Conservation (phyloP, 1,140 invertebrate genomes). For the Aphis craccivora region DNA sequence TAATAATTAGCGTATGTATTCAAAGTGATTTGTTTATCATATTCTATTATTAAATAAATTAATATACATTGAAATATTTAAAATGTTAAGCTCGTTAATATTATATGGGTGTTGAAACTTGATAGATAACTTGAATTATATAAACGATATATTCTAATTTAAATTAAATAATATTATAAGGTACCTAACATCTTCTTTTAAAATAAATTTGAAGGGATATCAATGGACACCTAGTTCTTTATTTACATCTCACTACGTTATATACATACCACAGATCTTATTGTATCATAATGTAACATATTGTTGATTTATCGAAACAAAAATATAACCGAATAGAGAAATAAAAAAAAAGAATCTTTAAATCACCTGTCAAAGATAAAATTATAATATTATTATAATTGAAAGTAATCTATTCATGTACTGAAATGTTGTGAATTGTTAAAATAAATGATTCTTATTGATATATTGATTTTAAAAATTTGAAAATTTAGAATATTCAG, state of each 20-base stretch:
- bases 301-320: neutral
- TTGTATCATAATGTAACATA: neutral
- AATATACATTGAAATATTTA: neutral
- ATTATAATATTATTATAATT: neutral
- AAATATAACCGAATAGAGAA: neutral
- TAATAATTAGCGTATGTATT: neutral
- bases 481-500: neutral
- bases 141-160: neutral
- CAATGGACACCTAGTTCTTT: neutral
- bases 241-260: neutral
- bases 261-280: neutral
- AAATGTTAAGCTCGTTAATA: no score
- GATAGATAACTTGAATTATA: neutral
- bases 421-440: no score
- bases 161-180: neutral
- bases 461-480: neutral
- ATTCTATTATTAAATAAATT: neutral
- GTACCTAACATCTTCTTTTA: neutral
- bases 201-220: neutral
- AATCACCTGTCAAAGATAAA: neutral
- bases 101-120: neutral
- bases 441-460: neutral
- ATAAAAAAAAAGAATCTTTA: neutral
- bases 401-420: no score
- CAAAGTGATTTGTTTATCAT: neutral